Conservation (phyloP, 2,888 invertebrate genomes). For the Gymnocheta viridis region DNA sequence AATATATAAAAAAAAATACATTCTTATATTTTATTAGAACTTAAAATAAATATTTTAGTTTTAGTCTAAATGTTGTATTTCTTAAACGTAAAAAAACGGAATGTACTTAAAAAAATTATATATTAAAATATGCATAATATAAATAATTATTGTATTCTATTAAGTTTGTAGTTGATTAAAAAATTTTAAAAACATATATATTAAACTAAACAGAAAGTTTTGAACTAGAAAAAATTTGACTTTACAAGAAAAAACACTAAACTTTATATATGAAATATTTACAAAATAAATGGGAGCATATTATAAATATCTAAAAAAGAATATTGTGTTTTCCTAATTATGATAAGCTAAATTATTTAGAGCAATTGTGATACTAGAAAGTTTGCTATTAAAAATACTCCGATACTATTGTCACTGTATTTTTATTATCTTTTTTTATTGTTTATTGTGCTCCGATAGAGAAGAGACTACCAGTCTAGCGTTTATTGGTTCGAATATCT, state of each 20-base stretch:
- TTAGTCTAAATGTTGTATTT: constrained; percentile 42
- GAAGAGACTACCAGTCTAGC: no score
- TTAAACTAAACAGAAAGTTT: constrained; percentile 36
- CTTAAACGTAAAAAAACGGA: background rate
- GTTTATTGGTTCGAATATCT: no score
- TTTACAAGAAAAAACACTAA: constrained; percentile 26
- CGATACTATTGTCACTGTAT: no score
- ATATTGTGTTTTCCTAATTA: background rate
- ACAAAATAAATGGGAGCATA: constrained; percentile 64
- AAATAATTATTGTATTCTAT: constrained; percentile 27
- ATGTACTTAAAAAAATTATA: constrained; percentile 22
- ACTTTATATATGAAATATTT: constrained; percentile 49
- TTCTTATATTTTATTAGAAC: constrained; percentile 37
- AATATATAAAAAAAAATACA: constrained; percentile 15
- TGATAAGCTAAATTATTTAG: no score
- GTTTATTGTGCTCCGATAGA: no score
- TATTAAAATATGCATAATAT: background rate
- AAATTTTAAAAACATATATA: background rate
- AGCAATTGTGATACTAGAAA: background rate
- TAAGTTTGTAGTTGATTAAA: constrained; percentile 42
- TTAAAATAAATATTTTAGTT: constrained; percentile 28
- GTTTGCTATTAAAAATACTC: no score
- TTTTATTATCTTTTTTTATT: no score
- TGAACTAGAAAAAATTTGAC: constrained; percentile 56
- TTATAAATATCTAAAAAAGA: background rate